Conservation (phyloP, 2,113 vertebrate species). For the Oncorhynchus mykiss region DNA sequence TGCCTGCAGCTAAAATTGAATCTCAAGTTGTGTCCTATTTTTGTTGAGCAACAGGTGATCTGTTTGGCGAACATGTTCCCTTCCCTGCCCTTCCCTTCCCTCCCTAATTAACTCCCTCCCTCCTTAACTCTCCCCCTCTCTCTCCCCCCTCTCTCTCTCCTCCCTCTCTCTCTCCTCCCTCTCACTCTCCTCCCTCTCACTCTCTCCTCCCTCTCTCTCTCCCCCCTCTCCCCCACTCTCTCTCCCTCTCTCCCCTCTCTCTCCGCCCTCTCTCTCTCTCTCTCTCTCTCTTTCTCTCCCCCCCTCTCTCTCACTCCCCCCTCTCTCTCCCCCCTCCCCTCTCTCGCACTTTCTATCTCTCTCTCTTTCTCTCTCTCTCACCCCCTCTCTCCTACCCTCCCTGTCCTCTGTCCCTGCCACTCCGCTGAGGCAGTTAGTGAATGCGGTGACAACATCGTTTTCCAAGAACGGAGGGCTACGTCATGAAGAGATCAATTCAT, state of each 20-base stretch:
- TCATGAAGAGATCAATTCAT: too few relatives aligned
- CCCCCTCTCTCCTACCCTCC: conserved; percentile 42
- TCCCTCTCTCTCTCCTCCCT: too few relatives aligned
- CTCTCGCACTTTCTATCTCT: conserved; percentile 38
- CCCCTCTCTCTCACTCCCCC: conserved; percentile 18
- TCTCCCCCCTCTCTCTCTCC: too few relatives aligned
- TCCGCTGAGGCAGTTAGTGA: conserved; percentile 52
- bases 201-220: too few relatives aligned
- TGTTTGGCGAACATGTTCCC: conserved; percentile 50
- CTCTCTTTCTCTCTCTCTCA: conserved; percentile 37
- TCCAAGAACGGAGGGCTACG: conserved; percentile 56
- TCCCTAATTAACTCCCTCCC: conserved; percentile 53
- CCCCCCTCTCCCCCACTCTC: conserved; percentile 30
- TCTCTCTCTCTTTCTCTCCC: conserved; percentile 43
- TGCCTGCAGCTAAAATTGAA: conserved; percentile 68
- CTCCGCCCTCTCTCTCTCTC: conserved; percentile 46
- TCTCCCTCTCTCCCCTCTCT: neutral
- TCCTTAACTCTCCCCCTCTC: neutral
- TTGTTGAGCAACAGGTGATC: conserved; percentile 70
- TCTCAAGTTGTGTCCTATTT: conserved; percentile 74
- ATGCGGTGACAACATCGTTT: conserved; percentile 60
- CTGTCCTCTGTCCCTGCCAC: conserved; percentile 40
- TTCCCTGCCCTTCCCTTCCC: conserved; percentile 50
- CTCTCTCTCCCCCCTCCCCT: conserved; percentile 41
- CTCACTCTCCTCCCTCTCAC: conserved; percentile 18